These are phyloP conservation scores for Agrotis exclamationis DNA, from an alignment of 2,888 invertebrate species.

Conservation along the genomic window DNA sequence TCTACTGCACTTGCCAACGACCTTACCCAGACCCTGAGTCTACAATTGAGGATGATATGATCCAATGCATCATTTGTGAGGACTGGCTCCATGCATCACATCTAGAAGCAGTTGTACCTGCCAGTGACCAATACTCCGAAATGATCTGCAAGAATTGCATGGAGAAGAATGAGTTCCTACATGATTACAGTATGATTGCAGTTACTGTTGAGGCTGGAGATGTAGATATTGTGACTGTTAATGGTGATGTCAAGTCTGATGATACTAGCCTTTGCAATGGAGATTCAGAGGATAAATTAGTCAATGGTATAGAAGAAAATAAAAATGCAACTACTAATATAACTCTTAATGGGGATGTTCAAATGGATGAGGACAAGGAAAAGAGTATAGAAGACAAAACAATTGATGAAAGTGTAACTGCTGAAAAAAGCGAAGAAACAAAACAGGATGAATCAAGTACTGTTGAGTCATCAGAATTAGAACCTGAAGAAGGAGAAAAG, in stretches of 20 bases:
- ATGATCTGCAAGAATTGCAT: conserved; percentile 96
- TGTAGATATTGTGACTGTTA: conserved; percentile 71
- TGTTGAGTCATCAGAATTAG: conserved; percentile 24
- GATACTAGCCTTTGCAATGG: conserved; percentile 62
- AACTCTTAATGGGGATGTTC: conserved; percentile 21
- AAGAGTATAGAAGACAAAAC: conserved; percentile 8
- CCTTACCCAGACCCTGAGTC: conserved; percentile 99
- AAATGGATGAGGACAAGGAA: conserved; percentile 31
- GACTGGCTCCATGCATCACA: conserved; percentile 99
- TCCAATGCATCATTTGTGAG: conserved; percentile 99
- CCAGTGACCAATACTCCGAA: conserved; percentile 93
- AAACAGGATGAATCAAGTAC: conserved; percentile 16
- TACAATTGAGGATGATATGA: conserved; percentile 96
- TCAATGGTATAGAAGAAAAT: conserved; percentile 31
- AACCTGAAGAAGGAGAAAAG: conserved; percentile 18
- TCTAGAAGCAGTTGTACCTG: conserved; percentile 91
- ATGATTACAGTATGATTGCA: conserved; percentile 92
- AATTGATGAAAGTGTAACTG: conserved; percentile 7
- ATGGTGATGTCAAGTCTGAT: conserved; percentile 55
- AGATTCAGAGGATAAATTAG: conserved; percentile 39
- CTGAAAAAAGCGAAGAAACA: conserved; percentile 17
- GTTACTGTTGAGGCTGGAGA: conserved; percentile 77
- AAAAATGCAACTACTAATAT: conserved; percentile 2
- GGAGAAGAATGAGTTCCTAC: conserved; percentile 94
- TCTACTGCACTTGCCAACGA: conserved; percentile 97